Evolutionary conservation across 1,140 invertebrate genomes (phyloP).

Genomic region (Sycophaga agraensis): DNA sequence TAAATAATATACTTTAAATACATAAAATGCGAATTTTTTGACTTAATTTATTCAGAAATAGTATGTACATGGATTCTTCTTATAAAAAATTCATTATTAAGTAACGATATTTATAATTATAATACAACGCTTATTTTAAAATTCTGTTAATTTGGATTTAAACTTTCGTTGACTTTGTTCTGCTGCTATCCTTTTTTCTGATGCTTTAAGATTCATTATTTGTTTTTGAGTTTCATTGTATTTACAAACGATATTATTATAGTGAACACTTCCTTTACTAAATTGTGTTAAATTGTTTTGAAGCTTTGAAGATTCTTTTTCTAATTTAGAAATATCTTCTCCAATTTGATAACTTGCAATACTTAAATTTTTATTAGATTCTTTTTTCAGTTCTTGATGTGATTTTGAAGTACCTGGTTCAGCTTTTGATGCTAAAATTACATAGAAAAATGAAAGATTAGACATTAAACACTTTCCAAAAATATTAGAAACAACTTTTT

Average conservation of each 20-base stretch:
- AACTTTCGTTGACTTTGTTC: slow-evolving; percentile 72
- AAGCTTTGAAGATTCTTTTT: slow-evolving; percentile 68
- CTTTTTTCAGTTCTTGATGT: slow-evolving; percentile 59
- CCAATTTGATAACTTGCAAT: slow-evolving; percentile 73
- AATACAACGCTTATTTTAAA: slow-evolving; percentile 53
- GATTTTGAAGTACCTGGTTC: slow-evolving; percentile 42
- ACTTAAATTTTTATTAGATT: slow-evolving; percentile 69
- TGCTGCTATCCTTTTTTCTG: slow-evolving; percentile 65
- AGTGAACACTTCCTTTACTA: slow-evolving; percentile 57
- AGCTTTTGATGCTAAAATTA: slow-evolving; percentile 12
- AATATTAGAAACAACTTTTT: too few species aligned
- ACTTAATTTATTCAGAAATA: too few species aligned
- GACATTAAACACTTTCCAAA: too few species aligned
- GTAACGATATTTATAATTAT: too few species aligned
- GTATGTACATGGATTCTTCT: too few species aligned
- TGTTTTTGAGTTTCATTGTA: slow-evolving; percentile 65
- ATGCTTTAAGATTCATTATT: slow-evolving; percentile 61
- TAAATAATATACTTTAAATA: too few species aligned
- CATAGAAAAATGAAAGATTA: too few species aligned
- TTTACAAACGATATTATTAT: slow-evolving; percentile 63
- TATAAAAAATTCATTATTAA: too few species aligned
- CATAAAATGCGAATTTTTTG: too few species aligned
- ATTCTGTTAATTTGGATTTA: slow-evolving; percentile 68
- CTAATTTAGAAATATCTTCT: slow-evolving; percentile 69
- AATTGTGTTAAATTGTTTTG: slow-evolving; percentile 67